phyloP scores from a whole-genome alignment of 2,888 invertebrate genomes.

The Dichetophora obliterata region DNA sequence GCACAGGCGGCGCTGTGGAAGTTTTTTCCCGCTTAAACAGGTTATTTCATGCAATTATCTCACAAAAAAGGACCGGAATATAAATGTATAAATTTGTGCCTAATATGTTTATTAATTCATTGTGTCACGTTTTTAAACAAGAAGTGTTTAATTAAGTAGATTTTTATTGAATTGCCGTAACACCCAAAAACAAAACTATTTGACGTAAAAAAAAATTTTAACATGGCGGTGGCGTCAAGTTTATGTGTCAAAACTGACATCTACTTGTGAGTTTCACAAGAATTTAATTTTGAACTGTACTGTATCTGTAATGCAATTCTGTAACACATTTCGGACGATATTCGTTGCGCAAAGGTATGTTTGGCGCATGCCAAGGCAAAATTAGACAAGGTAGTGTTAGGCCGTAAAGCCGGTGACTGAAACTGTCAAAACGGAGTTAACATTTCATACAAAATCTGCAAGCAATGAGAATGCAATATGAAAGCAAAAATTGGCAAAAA shows the following conservation, averaged over 20 bases:
- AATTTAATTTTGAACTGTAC: too few relatives aligned
- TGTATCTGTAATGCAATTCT: too few relatives aligned
- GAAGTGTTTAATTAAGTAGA: neutral
- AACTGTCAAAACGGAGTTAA: too few relatives aligned
- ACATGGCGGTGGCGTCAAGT: neutral
- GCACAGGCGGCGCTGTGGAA: neutral
- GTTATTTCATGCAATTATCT: neutral
- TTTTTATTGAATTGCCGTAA: neutral
- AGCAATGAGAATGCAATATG: too few relatives aligned
- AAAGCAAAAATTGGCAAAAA: too few relatives aligned
- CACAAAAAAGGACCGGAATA: neutral
- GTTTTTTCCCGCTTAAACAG: neutral
- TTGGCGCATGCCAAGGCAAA: too few relatives aligned
- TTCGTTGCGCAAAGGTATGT: too few relatives aligned
- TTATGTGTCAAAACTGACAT: neutral
- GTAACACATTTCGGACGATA: too few relatives aligned
- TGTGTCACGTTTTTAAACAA: neutral
- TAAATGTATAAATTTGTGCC: neutral
- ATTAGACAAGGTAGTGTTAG: too few relatives aligned
- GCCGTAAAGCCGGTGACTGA: too few relatives aligned
- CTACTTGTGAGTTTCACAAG: neutral
- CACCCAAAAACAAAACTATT: constrained; percentile 7
- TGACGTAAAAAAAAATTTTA: neutral
- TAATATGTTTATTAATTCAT: neutral
- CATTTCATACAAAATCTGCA: too few relatives aligned